These are phyloP conservation scores for Ferdinandea cuprea DNA, from an alignment of 2,888 invertebrate species.

Conservation along the genomic window DNA sequence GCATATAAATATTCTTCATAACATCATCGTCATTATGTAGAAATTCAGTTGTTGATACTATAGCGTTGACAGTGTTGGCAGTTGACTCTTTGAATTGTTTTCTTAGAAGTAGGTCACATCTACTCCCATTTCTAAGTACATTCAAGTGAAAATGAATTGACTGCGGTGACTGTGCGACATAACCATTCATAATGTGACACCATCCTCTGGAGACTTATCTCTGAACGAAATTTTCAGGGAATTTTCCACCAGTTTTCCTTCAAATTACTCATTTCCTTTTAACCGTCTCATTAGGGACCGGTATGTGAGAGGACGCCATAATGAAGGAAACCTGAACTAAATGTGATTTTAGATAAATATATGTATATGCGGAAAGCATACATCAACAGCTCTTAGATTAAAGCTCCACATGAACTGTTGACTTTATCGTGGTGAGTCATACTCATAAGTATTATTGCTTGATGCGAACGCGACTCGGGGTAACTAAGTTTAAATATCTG, in stretches of 20 bases:
- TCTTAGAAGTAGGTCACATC: neutral
- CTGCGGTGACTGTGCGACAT: neutral
- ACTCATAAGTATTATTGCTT: neutral
- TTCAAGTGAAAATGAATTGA: neutral
- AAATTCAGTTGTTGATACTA: too few relatives aligned
- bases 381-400: neutral
- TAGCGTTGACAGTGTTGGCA: neutral
- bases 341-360: slow-evolving; percentile 26
- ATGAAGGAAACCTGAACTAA: slow-evolving; percentile 17
- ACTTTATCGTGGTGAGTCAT: neutral
- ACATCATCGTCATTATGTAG: too few relatives aligned
- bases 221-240: neutral
- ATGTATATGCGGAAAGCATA: neutral
- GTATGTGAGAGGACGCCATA: neutral
- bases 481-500: too few relatives aligned
- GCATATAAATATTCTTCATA: too few relatives aligned
- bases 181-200: neutral
- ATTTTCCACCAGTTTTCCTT: slow-evolving; percentile 16
- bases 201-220: neutral
- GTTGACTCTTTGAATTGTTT: neutral
- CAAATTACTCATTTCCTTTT: slow-evolving; percentile 19
- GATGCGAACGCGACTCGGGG: neutral
- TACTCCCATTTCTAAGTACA: neutral
- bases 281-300: slow-evolving; percentile 24
- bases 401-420: neutral